Base-by-base conservation (phyloP, 2,797 vertebrate genomes). In the Pseudotriccus pelzelni region DNA sequence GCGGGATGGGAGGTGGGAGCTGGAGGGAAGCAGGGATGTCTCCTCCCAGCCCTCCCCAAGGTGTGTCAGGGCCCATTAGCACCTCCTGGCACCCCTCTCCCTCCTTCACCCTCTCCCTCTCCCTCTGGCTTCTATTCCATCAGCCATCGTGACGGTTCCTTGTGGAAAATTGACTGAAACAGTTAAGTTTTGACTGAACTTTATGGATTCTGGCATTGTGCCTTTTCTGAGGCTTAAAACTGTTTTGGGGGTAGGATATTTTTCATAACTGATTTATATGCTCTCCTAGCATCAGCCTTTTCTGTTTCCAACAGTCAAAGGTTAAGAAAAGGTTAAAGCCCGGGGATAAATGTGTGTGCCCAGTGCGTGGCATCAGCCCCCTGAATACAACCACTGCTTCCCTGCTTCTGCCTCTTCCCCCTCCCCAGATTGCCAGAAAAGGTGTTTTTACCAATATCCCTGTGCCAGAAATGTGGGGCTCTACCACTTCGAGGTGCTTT, bases 151-250 rank as follows among this genome's bases (percentile, higher is more conserved):
- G 0, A 25, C 0, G 10, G 19, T 16, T 84, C 49, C 50, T 46
- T 0, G 0, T 14, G 43, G 75, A 58, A 36, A 88, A 56, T 0
- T 0, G 44, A 27, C 11, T 17, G 69, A 59, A 85, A 46, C 27
- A 28, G 73, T 8, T 3, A 32, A 8, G 23, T n/a, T 72, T 58
- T 34, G 15, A 7, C 30, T 56, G 53, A 87, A 22, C 18, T 53
- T 68, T 56, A 73, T 19, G n/a, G 56, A 18, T 13, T 85, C 68
- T 77, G 87, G 59, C 36, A 11, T 30, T 83, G 18, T 89, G 58
- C 62, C 66, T 76, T 70, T 76, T 15, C 47, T 44, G n/a, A 77
- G 56, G 81, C n/a, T 80, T 70, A 72, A 50, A 37, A 34, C n/a
- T 6, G 1, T 2, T 37, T 44, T 66, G 2, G 47, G 36, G 52